These are phyloP conservation scores for Siderastrea siderea DNA, from an alignment of 92 coral and sea anemone species.

Conservation along the genomic window DNA sequence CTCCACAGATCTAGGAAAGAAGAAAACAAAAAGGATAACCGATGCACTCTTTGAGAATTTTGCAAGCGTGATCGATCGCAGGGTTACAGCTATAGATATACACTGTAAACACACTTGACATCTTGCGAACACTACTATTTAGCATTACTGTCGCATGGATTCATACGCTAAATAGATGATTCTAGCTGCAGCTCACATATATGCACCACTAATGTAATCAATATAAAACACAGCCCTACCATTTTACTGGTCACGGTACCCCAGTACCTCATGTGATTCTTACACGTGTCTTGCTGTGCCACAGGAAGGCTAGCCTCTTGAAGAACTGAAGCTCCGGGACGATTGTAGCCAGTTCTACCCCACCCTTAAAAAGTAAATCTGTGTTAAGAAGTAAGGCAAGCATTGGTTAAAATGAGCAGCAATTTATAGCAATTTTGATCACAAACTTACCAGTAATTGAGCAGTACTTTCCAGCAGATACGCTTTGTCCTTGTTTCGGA, in stretches of 20 bases:
- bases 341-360: constrained; percentile 84
- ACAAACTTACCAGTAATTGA: constrained; percentile 71
- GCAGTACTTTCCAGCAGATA: constrained; percentile 68
- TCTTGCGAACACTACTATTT: no score
- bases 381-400: neutral
- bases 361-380: constrained; percentile 57
- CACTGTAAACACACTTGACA: no score
- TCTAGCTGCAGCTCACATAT: no score
- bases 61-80: no score
- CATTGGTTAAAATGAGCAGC: neutral
- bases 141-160: no score
- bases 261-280: constrained; percentile 61
- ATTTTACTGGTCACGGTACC: constrained; percentile 58
- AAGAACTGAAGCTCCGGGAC: constrained; percentile 85
- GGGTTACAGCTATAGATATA: no score
- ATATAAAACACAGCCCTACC: constrained; percentile 25
- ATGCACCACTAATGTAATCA: no score
- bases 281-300: constrained; percentile 65
- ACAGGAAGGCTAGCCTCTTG: constrained; percentile 87
- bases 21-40: neutral
- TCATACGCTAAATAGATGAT: no score
- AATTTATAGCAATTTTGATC: neutral
- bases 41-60: no score
- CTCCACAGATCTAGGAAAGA: constrained; percentile 72
- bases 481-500: constrained; percentile 75